Evolutionary conservation across 2,888 invertebrate species (phyloP).

Genomic region (Lasioglossum vierecki): DNA sequence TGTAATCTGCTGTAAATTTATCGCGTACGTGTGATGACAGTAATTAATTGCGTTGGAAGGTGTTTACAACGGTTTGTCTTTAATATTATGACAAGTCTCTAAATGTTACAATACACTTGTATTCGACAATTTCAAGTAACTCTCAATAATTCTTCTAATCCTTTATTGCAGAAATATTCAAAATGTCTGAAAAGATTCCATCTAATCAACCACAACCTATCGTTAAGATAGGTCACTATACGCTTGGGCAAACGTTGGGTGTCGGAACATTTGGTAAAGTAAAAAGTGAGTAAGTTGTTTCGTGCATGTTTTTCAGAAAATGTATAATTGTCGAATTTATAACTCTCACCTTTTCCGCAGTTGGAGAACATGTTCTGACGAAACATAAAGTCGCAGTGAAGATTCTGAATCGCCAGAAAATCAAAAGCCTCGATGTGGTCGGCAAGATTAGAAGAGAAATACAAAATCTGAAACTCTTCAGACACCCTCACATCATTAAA

Average conservation of each 20-base stretch:
- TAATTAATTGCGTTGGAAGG: constrained; percentile 9
- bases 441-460: constrained; percentile 99
- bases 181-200: constrained; percentile 79
- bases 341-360: constrained; percentile 82
- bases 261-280: constrained; percentile 99
- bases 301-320: not conserved
- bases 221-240: constrained; percentile 99
- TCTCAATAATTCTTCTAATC: not conserved
- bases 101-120: not conserved
- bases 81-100: not conserved
- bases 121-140: not conserved
- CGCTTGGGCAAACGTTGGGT: constrained; percentile 96
- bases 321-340: not conserved
- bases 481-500: constrained; percentile 99
- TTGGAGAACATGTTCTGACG: constrained; percentile 98
- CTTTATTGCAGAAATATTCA: constrained; percentile 38
- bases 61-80: not conserved
- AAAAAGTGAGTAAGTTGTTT: constrained; percentile 88
- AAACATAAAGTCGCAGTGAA: constrained; percentile 99
- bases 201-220: constrained; percentile 87
- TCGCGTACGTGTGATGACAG: constrained; percentile 26
- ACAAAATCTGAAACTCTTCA: constrained; percentile 99
- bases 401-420: constrained; percentile 98
- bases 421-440: constrained; percentile 99
- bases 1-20: constrained; percentile 17